Base-by-base conservation (phyloP, 2,113 vertebrate species). In the Oryzias woworae region DNA sequence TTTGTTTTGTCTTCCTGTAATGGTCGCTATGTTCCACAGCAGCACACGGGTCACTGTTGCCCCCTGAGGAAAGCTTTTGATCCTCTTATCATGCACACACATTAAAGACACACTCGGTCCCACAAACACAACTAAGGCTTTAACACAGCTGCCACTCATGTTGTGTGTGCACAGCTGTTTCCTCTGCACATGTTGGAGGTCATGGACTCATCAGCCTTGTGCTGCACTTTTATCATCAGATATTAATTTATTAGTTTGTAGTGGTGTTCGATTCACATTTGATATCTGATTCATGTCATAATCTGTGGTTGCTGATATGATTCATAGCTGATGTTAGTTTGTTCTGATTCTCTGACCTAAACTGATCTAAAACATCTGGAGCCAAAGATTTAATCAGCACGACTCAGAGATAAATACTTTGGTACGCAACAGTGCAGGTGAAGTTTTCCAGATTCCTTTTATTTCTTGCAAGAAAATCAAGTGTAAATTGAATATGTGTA, bases 111-210 rank as follows among this genome's bases (percentile, higher is more conserved):
- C 51, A 44, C 22, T 54, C 58, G 43, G 20, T 72, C 65, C 71
- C 62, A 82, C 77, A 72, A 63, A 52, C 54, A 74, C 46, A 44
- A 75, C 58, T 58, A 67, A 81, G 65, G 57, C 72, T 77, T 77
- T 75, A 57, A 78, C 75, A 62, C 83, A 83, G 82, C 83, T 84
- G 78, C 68, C 64, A 4, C 69, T 67, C 8, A 14, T 28, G 8
- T 48, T 31, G 45, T 43, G n/a, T 48, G 3, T 58, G 14, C 17
- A 18, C 47, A n/a, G n/a, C 20, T 20, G 16, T 54, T 75, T 24
- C 53, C 15, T 52, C 50, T 13, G 50, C 50, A 12, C 7, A 31
- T 31, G 2, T 6, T 7, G 7, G 31, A 10, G 31, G 20, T 20
- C 20, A 14, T 14, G 16, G 59, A 10, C 6, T 20, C 48, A 42